Conservation (phyloP, 53 echinoderm and acorn worm genomes). For the Echinometra lucunter region DNA sequence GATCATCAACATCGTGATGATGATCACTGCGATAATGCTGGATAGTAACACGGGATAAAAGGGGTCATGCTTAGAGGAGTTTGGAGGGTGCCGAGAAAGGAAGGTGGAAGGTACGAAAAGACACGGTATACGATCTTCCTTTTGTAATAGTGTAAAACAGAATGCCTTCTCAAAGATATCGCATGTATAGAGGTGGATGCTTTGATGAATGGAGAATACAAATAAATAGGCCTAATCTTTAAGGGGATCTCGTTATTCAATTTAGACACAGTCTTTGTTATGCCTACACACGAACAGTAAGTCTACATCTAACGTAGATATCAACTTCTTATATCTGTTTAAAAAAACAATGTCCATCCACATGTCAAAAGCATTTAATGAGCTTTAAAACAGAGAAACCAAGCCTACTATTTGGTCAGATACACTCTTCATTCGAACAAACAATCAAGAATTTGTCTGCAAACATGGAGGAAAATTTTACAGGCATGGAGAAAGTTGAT, state of each 20-base stretch:
- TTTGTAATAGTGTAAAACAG: background rate
- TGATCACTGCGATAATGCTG: background rate
- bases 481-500: background rate
- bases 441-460: too few species aligned
- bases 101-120: too few species aligned
- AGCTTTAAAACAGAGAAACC: too few species aligned
- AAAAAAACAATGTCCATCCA: too few species aligned
- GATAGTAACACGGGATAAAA: background rate
- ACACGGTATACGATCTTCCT: background rate
- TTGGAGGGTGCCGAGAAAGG: background rate
- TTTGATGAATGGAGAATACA: background rate
- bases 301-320: constrained; percentile 8
- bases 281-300: background rate
- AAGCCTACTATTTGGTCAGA: too few species aligned
- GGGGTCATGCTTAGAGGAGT: background rate
- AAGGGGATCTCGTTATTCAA: background rate
- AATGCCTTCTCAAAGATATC: background rate
- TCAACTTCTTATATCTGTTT: too few species aligned
- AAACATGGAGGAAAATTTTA: background rate
- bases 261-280: background rate
- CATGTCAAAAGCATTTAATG: too few species aligned
- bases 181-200: background rate
- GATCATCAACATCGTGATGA: background rate
- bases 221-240: background rate
- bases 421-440: too few species aligned